Base-by-base conservation (phyloP, 2,113 vertebrate species). In the Pollachius pollachius region DNA sequence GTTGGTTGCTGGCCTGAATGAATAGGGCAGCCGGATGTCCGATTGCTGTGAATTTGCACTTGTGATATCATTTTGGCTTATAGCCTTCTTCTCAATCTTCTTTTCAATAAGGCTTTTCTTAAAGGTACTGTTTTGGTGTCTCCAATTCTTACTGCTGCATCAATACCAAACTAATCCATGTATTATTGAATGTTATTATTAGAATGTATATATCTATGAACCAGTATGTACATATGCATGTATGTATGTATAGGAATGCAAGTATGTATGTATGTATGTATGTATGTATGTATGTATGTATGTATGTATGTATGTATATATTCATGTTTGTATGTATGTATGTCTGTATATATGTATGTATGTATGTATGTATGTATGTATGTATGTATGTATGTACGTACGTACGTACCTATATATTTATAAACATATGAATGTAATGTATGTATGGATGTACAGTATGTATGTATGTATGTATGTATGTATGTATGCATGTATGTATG, bases 171-270 rank as follows among this genome's bases (percentile, higher is more conserved):
- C 3, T 34, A 34, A 34, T 34, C 3, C 30, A 34, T 7, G 23
- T 23, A 23, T 23, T 23, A 23, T 23, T 7, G 4, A 2, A 34
- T 34, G 6, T 34, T 34, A 34, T 34, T 34, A 34, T 54, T 15
- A 54, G 52, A 54, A 59, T 59, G 16, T 59, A 59, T 58, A 2
- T 58, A 58, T 58, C 66, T 68, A 9, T 68, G 4, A 58, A 54
- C 23, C 54, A 17, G 5, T 17, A 16, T 2, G 5, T n/a, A 23
- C 23, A 2, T 23, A 16, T 11, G 16, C 13, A 13, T 54, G 52
- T 54, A 13, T 54, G 16, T 11, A 13, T 54, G 52, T 54, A 34
- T 7, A 4, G 12, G 12, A 12, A 16, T 54, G 2, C 9, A 54
- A 12, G 12, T 54, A 54, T 54, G 3, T 54, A 54, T 54, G 12